Evolutionary conservation across 2,797 vertebrate genomes (phyloP).

Genomic region (Acanthurus lineatus): DNA sequence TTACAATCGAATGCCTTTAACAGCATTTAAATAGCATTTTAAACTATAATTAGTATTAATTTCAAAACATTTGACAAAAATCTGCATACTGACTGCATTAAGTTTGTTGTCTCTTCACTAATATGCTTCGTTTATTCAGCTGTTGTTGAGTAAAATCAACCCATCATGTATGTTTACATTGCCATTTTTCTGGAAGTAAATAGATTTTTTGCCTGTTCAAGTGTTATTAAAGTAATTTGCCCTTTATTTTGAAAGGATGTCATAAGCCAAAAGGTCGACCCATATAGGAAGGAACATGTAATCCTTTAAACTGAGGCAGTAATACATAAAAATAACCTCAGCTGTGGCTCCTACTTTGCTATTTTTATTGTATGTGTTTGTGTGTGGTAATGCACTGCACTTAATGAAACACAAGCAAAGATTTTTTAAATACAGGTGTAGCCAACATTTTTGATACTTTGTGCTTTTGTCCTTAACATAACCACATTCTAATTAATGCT

Average conservation of each 20-base stretch:
- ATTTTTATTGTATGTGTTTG: neutral
- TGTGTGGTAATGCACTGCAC: neutral
- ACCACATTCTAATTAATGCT: neutral
- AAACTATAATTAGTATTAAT: neutral
- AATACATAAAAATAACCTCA: neutral
- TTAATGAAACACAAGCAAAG: neutral
- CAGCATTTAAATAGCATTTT: neutral
- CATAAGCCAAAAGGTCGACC: neutral
- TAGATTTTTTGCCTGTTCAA: neutral
- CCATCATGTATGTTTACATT: neutral
- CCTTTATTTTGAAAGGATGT: conserved; percentile 17
- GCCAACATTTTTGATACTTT: neutral
- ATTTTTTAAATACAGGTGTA: neutral
- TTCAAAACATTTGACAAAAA: neutral
- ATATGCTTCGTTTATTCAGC: neutral
- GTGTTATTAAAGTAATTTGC: neutral
- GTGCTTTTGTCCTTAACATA: neutral
- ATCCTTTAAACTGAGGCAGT: too few relatives aligned
- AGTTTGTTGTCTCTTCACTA: neutral
- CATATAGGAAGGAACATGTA: too few relatives aligned
- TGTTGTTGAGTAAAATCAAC: neutral
- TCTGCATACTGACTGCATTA: neutral
- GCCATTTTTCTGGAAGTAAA: neutral
- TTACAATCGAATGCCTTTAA: too few relatives aligned
- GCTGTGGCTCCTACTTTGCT: neutral